phyloP scores from a whole-genome alignment of 2,797 vertebrate genomes.

The Parauchenoglanis punctatus region DNA sequence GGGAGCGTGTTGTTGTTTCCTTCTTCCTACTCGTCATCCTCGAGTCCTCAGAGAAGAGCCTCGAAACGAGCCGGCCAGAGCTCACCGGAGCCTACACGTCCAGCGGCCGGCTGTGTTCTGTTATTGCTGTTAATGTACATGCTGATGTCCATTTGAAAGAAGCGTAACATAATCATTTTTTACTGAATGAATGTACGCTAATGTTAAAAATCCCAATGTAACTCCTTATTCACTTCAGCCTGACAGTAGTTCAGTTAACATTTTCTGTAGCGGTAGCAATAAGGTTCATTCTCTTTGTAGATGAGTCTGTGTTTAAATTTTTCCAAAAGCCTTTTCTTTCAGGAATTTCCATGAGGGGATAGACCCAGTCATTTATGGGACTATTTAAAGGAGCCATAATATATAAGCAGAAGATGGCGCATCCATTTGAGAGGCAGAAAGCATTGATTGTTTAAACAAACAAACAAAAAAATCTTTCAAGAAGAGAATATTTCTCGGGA shows the following conservation, averaged over 20 bases:
- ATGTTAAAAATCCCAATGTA: conserved; percentile 38
- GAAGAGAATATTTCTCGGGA: conserved; percentile 85
- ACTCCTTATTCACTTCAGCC: conserved; percentile 38
- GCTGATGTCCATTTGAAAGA: conserved; percentile 67
- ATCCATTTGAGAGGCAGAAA: conserved; percentile 88
- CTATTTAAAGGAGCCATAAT: conserved; percentile 87
- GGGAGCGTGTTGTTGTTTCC: conserved; percentile 61
- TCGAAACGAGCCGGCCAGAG: conserved; percentile 39
- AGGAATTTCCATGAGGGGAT: conserved; percentile 87
- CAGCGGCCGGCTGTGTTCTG: conserved; percentile 29
- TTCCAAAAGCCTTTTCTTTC: conserved; percentile 94
- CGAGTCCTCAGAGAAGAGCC: conserved; percentile 56
- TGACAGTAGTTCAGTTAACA: conserved; percentile 41
- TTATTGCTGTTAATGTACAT: conserved; percentile 40
- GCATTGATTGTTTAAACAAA: conserved; percentile 61
- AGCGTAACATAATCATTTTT: conserved; percentile 9
- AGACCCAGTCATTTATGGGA: conserved; percentile 87
- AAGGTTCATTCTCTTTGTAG: conserved; percentile 66
- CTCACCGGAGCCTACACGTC: conserved; percentile 53
- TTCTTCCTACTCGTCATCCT: conserved; percentile 61
- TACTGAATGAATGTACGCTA: conserved; percentile 39
- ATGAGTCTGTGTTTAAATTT: conserved; percentile 81
- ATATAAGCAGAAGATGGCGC: conserved; percentile 90
- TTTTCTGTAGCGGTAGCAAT: conserved; percentile 45
- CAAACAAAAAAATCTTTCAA: conserved; percentile 82